Evolutionary conservation across 2,113 vertebrate species (phyloP).

Genomic region (Dipodomys ordii): DNA sequence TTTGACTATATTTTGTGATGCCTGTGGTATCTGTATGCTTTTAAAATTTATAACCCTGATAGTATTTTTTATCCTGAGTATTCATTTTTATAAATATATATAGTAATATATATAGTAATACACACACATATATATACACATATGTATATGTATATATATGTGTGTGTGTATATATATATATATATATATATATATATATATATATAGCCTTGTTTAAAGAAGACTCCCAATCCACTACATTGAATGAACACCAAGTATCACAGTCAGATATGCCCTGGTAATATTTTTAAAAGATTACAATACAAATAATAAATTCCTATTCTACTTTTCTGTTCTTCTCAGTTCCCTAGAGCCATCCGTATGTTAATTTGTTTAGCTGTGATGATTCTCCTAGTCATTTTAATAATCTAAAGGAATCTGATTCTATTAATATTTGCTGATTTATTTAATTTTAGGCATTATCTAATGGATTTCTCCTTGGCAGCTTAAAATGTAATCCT

Average conservation of each 20-base stretch:
- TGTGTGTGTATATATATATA: too few relatives aligned
- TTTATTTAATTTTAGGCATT: not conserved
- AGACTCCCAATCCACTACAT: not conserved
- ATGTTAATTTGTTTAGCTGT: not conserved
- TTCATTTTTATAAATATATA: slow-evolving; percentile 18
- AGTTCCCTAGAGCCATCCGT: not conserved
- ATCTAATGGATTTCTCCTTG: not conserved
- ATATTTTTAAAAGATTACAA: slow-evolving; percentile 10
- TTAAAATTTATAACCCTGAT: slow-evolving; percentile 11
- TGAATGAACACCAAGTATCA: not conserved
- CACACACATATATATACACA: not conserved
- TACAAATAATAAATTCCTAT: not conserved
- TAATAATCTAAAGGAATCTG: not conserved
- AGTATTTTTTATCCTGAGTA: not conserved
- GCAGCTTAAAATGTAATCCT: not conserved
- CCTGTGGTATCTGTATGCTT: not conserved
- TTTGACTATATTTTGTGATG: not conserved
- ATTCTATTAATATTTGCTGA: not conserved
- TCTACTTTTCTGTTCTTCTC: not conserved
- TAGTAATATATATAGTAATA: too few relatives aligned
- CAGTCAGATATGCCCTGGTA: not conserved
- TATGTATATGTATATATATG: too few relatives aligned
- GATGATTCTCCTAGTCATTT: slow-evolving; percentile 33
- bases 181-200: not conserved
- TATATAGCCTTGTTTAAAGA: not conserved